phyloP scores from a whole-genome alignment of 1,140 invertebrate genomes.

The Drosophila suzukii region DNA sequence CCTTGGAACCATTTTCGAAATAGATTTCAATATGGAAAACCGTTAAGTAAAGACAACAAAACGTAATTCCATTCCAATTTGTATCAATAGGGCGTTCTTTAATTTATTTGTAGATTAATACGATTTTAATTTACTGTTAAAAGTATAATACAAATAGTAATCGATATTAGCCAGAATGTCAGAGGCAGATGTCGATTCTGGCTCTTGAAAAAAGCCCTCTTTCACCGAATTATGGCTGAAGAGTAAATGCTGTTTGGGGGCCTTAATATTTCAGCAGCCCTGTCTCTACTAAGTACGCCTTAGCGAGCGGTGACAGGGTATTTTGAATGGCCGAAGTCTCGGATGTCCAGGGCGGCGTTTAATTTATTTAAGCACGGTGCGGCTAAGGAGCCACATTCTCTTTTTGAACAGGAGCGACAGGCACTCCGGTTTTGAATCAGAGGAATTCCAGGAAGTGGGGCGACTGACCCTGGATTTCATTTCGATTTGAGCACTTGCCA shows the following conservation, averaged over 20 bases:
- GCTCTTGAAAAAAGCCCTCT: background rate
- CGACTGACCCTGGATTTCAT: slow-evolving; percentile 38
- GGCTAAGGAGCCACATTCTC: slow-evolving; percentile 55
- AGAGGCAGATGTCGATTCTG: background rate
- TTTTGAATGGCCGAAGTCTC: slow-evolving; percentile 36
- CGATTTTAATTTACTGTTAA: background rate
- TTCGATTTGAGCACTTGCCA: slow-evolving; percentile 65
- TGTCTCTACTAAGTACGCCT: slow-evolving; percentile 56
- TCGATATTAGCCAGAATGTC: background rate
- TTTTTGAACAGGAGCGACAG: background rate
- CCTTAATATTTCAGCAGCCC: slow-evolving; percentile 68
- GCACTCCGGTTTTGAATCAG: background rate
- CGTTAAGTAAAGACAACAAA: no score
- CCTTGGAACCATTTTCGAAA: no score
- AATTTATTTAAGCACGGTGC: slow-evolving; percentile 63
- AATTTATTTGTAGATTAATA: no score
- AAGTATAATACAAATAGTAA: background rate
- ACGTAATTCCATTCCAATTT: no score
- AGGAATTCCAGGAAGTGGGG: slow-evolving; percentile 9
- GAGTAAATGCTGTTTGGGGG: slow-evolving; percentile 7
- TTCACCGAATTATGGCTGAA: slow-evolving; percentile 3
- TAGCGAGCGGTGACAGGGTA: slow-evolving; percentile 45
- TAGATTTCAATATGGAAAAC: no score
- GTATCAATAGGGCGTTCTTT: no score
- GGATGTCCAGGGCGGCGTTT: slow-evolving; percentile 27